Evolutionary conservation across 2,113 vertebrate species (phyloP), one percentile per base, ranked within the genome.

Genomic region (Rousettus leschenaultii): DNA sequence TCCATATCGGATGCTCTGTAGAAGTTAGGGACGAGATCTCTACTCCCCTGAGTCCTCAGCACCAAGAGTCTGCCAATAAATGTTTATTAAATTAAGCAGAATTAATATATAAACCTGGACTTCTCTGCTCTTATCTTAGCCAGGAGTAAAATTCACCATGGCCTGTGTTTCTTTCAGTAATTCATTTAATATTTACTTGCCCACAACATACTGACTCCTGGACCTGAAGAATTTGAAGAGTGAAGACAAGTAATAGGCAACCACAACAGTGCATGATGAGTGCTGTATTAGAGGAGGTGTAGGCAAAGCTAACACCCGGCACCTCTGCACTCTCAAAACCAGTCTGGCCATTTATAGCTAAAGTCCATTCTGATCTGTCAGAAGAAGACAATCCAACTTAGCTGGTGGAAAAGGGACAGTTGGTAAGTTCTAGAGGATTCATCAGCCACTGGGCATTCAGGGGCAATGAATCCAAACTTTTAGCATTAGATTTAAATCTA

Each of bases 261-360:
- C 48, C 43, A 11, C 3, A 68, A 22, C 16, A 38, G 24, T 15
- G 15, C 0, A 0, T 15, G 82, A 30, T 3, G 8, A 13, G 0
- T 0, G 30, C 40, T 6, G 3, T 21, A 0, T 19, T 59, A 26
- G 3, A 18, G 19, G 53, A 1, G 1, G 28, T 12, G 2, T n/a
- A 5, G 40, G 18, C 19, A 7, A 55, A 35, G 30, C 14, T 80
- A 51, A 80, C 4, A 33, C 13, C 30, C 21, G 40, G 16, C 0
- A 8, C 7, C 6, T 18, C 6, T 1, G 33, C 61, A 45, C 40
- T 66, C 18, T 15, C 19, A 10, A 13, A 33, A 16, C 26, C 59
- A 3, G 7, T 12, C 63, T 71, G n/a, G 7, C 14, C 55, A 19
- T 86, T 51, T 12, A n/a, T 11, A 71, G 38, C 15, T 18, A 38